Percentiles rank a stretch among this genome's conserved stretches.
These are phyloP conservation scores for Triops cancriformis DNA, from an alignment of 1,140 invertebrate species.

Conservation along the genomic window DNA sequence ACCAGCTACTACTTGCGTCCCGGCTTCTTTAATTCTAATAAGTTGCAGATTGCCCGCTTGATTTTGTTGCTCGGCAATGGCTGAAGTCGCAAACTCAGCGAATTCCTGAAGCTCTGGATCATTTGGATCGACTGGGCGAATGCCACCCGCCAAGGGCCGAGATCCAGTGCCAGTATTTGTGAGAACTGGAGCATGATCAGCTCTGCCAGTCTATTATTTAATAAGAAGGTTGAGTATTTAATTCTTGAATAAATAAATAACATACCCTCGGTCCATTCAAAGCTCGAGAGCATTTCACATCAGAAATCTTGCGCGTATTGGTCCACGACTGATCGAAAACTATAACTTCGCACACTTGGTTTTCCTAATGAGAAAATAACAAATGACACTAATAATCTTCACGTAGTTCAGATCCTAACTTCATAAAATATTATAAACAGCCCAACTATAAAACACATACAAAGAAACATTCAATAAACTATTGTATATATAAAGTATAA, in stretches of 20 bases:
- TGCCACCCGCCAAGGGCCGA: not conserved
- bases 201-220: too few relatives aligned
- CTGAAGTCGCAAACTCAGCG: not conserved
- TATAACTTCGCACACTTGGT: constrained; percentile 15
- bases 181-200: too few relatives aligned
- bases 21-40: not conserved
- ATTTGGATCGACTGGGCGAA: not conserved
- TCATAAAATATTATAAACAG: too few relatives aligned
- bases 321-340: constrained; percentile 18
- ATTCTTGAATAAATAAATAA: too few relatives aligned
- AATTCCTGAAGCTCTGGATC: not conserved
- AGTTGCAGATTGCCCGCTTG: constrained; percentile 13
- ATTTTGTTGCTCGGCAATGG: not conserved
- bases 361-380: not conserved
- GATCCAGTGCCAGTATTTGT: not conserved
- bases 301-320: not conserved
- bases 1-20: not conserved
- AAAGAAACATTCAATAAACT: too few relatives aligned
- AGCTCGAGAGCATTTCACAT: not conserved
- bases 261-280: too few relatives aligned
- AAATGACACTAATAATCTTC: too few relatives aligned
- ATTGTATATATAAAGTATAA: too few relatives aligned
- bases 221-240: too few relatives aligned
- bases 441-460: too few relatives aligned
- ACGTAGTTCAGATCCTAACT: too few relatives aligned